Percentiles rank a stretch among this genome's conserved stretches.
Evolutionary conservation across 2,797 vertebrate genomes (phyloP).

Genomic region (Chanos chanos): DNA sequence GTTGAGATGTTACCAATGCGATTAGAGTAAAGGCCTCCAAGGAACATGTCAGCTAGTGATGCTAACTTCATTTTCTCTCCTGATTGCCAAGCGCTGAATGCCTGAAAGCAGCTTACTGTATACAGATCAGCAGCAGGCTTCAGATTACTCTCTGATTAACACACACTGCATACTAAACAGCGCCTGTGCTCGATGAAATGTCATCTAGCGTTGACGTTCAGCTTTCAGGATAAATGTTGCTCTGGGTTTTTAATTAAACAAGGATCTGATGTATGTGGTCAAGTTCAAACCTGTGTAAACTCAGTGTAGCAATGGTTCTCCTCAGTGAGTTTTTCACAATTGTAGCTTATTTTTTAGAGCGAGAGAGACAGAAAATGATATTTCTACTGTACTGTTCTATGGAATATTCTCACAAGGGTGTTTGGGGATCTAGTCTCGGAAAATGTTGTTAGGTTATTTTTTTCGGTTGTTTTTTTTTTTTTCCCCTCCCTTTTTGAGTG

Average conservation of each 20-base stretch:
- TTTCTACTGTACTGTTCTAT: background rate
- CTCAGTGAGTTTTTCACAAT: no score
- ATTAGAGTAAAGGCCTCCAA: constrained; percentile 1
- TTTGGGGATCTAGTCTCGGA: background rate
- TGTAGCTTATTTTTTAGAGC: background rate
- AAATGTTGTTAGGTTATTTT: constrained; percentile 3
- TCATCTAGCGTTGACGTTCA: background rate
- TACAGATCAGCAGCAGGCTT: background rate
- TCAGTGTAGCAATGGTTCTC: no score
- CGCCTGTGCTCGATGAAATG: no score
- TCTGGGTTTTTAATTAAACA: no score
- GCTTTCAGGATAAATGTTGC: background rate
- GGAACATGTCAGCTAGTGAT: background rate
- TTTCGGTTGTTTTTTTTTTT: constrained; percentile 13
- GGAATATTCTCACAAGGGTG: background rate
- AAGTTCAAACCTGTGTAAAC: no score
- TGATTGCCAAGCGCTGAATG: constrained; percentile 15
- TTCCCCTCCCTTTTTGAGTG: no score
- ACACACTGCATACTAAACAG: no score
- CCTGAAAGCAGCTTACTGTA: constrained; percentile 7
- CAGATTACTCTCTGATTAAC: background rate
- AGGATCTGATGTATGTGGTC: no score
- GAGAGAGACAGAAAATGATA: no score
- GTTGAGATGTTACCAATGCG: constrained; percentile 4
- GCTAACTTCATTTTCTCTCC: constrained; percentile 1